Evolutionary conservation across 2,888 invertebrate genomes (phyloP).

Genomic region (Thera obeliscata): DNA sequence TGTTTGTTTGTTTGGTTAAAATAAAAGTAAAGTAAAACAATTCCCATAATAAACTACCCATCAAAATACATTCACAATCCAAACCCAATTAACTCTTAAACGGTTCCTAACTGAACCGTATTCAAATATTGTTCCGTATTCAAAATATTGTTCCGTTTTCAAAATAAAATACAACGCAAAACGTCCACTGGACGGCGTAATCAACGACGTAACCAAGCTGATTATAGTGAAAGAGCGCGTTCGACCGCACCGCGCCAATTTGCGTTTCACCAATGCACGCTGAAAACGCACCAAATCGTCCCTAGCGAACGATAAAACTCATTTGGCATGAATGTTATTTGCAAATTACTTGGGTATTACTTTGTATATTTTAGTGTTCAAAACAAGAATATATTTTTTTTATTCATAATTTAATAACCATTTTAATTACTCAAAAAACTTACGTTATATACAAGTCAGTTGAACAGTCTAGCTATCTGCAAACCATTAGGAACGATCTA

Average conservation of each 20-base stretch:
- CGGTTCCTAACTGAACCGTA: constrained; percentile 35
- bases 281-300: constrained; percentile 40
- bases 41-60: constrained; percentile 9
- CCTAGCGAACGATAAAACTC: constrained; percentile 31
- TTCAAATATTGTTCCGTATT: constrained; percentile 8
- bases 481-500: too few species aligned
- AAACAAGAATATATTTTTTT: background rate
- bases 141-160: constrained; percentile 12
- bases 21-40: constrained; percentile 1
- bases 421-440: too few species aligned
- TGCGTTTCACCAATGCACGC: constrained; percentile 41
- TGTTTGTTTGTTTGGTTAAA: too few species aligned
- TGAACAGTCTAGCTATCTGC: too few species aligned
- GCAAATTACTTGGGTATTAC: constrained; percentile 15
- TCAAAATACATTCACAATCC: constrained; percentile 24
- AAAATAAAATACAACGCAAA: constrained; percentile 28
- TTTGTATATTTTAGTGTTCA: background rate
- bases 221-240: constrained; percentile 49
- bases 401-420: background rate
- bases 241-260: constrained; percentile 51
- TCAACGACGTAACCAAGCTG: constrained; percentile 50
- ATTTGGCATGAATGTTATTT: constrained; percentile 33
- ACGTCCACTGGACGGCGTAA: constrained; percentile 40
- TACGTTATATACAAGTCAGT: too few species aligned
- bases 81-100: constrained; percentile 26